phyloP scores from a whole-genome alignment of 2,797 vertebrate species.

The Chlorospingus semifuscus region DNA sequence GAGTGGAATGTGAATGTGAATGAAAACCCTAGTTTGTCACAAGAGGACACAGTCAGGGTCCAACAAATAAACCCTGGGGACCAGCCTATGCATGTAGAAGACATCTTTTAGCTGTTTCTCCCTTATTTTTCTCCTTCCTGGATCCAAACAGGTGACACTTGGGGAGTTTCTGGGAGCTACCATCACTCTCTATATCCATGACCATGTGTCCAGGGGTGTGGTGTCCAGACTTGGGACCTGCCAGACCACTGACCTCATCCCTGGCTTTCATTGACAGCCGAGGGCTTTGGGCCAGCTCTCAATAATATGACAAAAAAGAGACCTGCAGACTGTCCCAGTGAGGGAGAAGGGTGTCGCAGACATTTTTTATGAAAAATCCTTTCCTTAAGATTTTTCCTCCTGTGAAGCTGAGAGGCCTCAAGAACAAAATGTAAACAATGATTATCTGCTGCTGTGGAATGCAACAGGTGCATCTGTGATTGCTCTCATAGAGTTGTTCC shows the following conservation, averaged over 20 bases:
- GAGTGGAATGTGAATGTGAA: background rate
- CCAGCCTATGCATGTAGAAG: rapidly evolving
- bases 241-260: background rate
- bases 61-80: background rate
- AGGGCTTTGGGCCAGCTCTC: background rate
- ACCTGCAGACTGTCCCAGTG: background rate
- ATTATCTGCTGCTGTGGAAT: too few species aligned
- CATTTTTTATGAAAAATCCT: too few species aligned
- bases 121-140: background rate
- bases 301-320: background rate
- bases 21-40: background rate
- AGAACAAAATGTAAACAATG: too few species aligned
- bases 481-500: too few species aligned
- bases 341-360: background rate
- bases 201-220: background rate
- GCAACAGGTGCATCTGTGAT: too few species aligned
- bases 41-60: background rate
- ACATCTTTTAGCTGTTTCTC: rapidly evolving
- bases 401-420: too few species aligned
- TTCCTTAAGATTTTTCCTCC: too few species aligned
- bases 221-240: background rate
- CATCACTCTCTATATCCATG: background rate
- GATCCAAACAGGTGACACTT: background rate
- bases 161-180: background rate
- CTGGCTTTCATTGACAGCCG: background rate